Percentiles rank a stretch among this genome's conserved stretches.
These are phyloP conservation scores for Apus apus DNA, from an alignment of 2,113 vertebrate genomes.

Conservation along the genomic window DNA sequence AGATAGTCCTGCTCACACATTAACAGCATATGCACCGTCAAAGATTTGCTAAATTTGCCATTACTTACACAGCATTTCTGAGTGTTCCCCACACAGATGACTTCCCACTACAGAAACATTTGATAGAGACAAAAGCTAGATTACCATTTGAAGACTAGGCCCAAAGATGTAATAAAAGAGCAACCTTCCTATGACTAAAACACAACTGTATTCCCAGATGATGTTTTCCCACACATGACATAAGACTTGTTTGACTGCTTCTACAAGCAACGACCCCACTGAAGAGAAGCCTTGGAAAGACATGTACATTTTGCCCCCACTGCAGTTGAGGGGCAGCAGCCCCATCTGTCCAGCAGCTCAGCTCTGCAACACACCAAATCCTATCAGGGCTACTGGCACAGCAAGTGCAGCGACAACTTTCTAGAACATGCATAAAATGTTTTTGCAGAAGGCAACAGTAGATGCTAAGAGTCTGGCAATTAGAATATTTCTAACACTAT, in stretches of 20 bases:
- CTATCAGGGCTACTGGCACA: background rate
- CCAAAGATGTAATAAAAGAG: background rate
- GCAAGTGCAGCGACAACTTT: background rate
- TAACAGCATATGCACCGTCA: rapidly evolving
- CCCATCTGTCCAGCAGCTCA: background rate
- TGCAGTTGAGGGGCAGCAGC: background rate
- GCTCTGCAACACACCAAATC: background rate
- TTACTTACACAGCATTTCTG: background rate
- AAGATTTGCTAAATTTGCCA: background rate
- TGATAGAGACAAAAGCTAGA: background rate
- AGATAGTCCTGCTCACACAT: background rate
- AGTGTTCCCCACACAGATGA: rapidly evolving
- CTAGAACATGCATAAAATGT: background rate
- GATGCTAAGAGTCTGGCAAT: background rate
- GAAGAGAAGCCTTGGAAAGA: background rate
- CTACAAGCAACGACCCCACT: background rate
- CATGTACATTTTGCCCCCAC: rapidly evolving
- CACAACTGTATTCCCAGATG: background rate
- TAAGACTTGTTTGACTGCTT: background rate
- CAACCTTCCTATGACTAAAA: background rate
- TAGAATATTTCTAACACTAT: background rate
- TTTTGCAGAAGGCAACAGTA: background rate
- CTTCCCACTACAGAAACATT: background rate
- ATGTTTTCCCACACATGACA: background rate
- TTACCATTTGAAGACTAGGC: rapidly evolving